These are phyloP conservation scores for Umimayanthus chanpuru DNA, from an alignment of 92 coral and sea anemone species.

Conservation along the genomic window DNA sequence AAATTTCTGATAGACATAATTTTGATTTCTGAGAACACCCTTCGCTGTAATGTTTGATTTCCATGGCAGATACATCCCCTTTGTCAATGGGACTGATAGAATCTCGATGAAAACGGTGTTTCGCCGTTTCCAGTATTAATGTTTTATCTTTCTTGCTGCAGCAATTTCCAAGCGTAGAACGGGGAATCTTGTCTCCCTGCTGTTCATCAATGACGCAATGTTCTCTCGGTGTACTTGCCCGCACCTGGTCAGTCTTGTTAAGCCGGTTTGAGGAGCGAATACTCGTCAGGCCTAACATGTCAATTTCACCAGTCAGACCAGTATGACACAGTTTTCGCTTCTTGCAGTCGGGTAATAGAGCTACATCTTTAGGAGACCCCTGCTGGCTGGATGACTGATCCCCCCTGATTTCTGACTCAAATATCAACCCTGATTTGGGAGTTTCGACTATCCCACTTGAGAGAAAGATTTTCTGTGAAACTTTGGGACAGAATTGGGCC, in stretches of 20 bases:
- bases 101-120: not conserved
- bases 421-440: slow-evolving; percentile 48
- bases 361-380: slow-evolving; percentile 65
- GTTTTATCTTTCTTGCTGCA: not conserved
- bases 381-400: not conserved
- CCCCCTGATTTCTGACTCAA: slow-evolving; percentile 30
- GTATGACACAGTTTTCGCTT: slow-evolving; percentile 71
- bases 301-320: slow-evolving; percentile 82
- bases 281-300: slow-evolving; percentile 47
- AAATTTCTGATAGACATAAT: not conserved
- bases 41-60: not conserved
- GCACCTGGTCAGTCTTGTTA: not conserved
- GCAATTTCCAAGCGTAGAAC: not conserved
- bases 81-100: slow-evolving; percentile 29
- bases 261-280: slow-evolving; percentile 7
- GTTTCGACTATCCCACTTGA: slow-evolving; percentile 49
- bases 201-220: not conserved
- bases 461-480: slow-evolving; percentile 62
- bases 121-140: not conserved
- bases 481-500: slow-evolving; percentile 70
- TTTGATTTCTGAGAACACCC: slow-evolving; percentile 14
- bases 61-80: slow-evolving; percentile 10
- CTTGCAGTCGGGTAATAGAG: slow-evolving; percentile 65
- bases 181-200: not conserved
- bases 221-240: slow-evolving; percentile 31